Evolutionary conservation across 2,888 invertebrate genomes (phyloP).

Genomic region (Tinea semifulvella): DNA sequence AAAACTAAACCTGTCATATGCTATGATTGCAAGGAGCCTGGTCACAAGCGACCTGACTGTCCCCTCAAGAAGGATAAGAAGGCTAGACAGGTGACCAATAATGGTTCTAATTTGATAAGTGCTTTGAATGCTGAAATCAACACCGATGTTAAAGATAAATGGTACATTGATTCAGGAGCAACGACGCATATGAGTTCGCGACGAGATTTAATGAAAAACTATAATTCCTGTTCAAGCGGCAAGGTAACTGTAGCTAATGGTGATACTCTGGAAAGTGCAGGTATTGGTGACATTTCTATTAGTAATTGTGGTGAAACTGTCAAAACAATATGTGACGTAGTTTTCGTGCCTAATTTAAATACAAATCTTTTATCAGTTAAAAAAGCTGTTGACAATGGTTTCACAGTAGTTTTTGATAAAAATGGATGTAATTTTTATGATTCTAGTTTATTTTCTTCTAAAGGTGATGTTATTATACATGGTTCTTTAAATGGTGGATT

Average conservation of each 20-base stretch:
- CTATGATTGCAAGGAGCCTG: background rate
- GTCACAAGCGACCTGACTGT: background rate
- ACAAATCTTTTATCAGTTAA: background rate
- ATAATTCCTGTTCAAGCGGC: background rate
- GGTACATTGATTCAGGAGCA: slow-evolving; percentile 1
- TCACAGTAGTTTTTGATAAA: background rate
- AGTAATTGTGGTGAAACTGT: background rate
- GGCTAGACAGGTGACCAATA: background rate
- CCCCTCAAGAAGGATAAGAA: background rate
- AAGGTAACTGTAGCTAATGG: background rate
- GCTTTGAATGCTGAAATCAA: background rate
- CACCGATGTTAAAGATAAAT: background rate
- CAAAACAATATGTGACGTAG: background rate
- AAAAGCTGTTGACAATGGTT: background rate
- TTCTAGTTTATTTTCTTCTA: too few species aligned
- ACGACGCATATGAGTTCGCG: background rate
- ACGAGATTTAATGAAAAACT: background rate
- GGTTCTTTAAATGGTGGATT: too few species aligned
- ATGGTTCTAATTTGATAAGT: background rate
- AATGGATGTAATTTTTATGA: too few species aligned
- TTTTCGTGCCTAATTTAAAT: slow-evolving; percentile 1
- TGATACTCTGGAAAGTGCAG: background rate
- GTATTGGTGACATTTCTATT: background rate
- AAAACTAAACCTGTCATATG: background rate
- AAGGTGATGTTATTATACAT: too few species aligned